phyloP scores from a whole-genome alignment of 2,888 invertebrate species.

The Tetheella fluctuosa region DNA sequence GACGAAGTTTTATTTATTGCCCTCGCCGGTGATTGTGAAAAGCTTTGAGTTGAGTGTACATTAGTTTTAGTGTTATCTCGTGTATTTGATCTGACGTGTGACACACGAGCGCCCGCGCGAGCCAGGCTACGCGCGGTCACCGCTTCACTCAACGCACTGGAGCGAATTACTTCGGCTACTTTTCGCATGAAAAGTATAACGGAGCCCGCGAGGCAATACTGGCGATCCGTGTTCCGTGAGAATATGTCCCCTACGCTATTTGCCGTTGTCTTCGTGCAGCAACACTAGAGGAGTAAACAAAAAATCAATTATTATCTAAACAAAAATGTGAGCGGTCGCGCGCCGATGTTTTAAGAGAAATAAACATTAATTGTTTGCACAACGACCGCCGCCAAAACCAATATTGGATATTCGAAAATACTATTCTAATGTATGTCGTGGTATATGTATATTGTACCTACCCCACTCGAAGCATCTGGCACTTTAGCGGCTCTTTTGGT shows the following conservation, averaged over 20 bases:
- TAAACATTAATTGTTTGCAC: constrained; percentile 80
- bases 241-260: constrained; percentile 62
- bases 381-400: constrained; percentile 80
- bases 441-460: constrained; percentile 49
- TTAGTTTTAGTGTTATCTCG: constrained; percentile 79
- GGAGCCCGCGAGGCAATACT: constrained; percentile 32
- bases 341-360: constrained; percentile 82
- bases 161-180: constrained; percentile 36
- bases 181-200: constrained; percentile 57
- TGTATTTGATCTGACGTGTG: constrained; percentile 76
- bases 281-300: constrained; percentile 75
- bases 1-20: constrained; percentile 82
- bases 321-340: constrained; percentile 77
- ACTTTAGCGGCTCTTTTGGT: constrained; percentile 79
- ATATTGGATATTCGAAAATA: constrained; percentile 83
- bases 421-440: constrained; percentile 81
- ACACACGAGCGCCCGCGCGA: constrained; percentile 57
- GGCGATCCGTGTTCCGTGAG: constrained; percentile 57
- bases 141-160: constrained; percentile 28
- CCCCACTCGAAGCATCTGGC: constrained; percentile 66
- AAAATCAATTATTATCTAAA: constrained; percentile 81
- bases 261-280: constrained; percentile 66
- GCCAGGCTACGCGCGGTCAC: constrained; percentile 40
- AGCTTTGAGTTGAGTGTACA: constrained; percentile 78
- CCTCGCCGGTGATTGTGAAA: constrained; percentile 79